Percentiles rank a stretch among this genome's conserved stretches.
phyloP scores from a whole-genome alignment of 2,888 invertebrate species.

The Helicoverpa assulta region DNA sequence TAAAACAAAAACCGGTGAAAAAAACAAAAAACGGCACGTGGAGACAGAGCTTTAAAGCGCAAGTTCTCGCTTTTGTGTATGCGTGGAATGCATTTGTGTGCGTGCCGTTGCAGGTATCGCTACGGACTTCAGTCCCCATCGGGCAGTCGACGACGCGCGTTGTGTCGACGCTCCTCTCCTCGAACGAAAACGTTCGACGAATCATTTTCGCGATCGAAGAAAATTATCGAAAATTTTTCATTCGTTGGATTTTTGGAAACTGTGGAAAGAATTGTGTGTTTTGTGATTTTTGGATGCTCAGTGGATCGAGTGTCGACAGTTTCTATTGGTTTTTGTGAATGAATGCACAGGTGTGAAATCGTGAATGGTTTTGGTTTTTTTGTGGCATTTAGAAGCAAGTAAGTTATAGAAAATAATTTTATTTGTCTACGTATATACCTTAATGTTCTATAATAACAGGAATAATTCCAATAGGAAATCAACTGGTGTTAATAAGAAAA shows the following conservation, averaged over 20 bases:
- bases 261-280: slow-evolving; percentile 43
- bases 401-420: slow-evolving; percentile 42
- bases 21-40: slow-evolving; percentile 72
- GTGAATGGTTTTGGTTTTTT: slow-evolving; percentile 56
- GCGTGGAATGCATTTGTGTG: slow-evolving; percentile 82
- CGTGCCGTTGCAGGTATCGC: slow-evolving; percentile 86
- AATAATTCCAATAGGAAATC: not conserved
- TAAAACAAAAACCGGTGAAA: slow-evolving; percentile 52
- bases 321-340: slow-evolving; percentile 58
- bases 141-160: slow-evolving; percentile 65
- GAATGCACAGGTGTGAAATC: slow-evolving; percentile 56
- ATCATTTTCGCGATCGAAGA: slow-evolving; percentile 42
- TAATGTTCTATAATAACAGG: not conserved
- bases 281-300: slow-evolving; percentile 37
- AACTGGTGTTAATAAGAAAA: not conserved
- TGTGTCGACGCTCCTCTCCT: slow-evolving; percentile 33
- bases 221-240: slow-evolving; percentile 39
- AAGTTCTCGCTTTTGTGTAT: slow-evolving; percentile 78
- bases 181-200: slow-evolving; percentile 49
- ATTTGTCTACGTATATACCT: not conserved
- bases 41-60: slow-evolving; percentile 82
- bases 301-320: slow-evolving; percentile 59
- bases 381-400: slow-evolving; percentile 56
- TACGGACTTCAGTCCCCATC: slow-evolving; percentile 82
- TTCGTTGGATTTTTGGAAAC: slow-evolving; percentile 43